Evolutionary conservation across 2,888 invertebrate genomes (phyloP), one percentile per base, ranked within the genome.

Genomic region (Caenorhabditis zanzibari): DNA sequence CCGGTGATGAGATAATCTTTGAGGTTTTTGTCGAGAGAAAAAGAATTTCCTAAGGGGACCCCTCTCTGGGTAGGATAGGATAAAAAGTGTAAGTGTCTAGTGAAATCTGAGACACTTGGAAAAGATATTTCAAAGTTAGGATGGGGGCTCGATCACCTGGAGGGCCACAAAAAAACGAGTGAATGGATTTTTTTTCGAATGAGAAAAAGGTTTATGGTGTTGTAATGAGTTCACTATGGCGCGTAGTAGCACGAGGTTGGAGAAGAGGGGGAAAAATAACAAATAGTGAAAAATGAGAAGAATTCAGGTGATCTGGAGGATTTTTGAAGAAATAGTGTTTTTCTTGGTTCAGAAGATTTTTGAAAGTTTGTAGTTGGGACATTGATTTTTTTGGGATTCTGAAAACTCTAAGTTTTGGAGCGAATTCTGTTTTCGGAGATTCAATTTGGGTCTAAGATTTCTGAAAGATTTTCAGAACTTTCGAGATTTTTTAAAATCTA

Each of bases 1-100:
- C 12, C 16, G 47, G 56, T 44, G 54, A 75, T 41, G 66, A 71
- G 69, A 74, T 63, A 74, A 74, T 72, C 72, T 72, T 72, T 72
- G 72, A 72, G 59, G 41, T 72, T 61, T 41, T 72, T 63, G 54
- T 54, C 54, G 26, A 26, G 54, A 54, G 54, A 54, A 14, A 26
- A 12, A 12, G 26, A 54, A 26, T 24, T 9, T 52, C 19, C 32
- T 32, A 35, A 35, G 54, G 49, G 28, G 63, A 38, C 38, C 22
- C 44, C 52, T 4, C n/a, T n/a, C 64, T 24, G n/a, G 49, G 58
- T 14, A 47, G 44, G 16, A 26, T 12, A 19, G 35, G 38, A 63
- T 26, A 35, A 35, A 35, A 59, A 59, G 59, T 59, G 59, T 59
- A 59, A 59, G 63, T 66, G 63, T 58, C 58, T 58, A 68, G 76